Base-by-base conservation (phyloP, 2,888 invertebrate genomes). In the Nowickia ferox region DNA sequence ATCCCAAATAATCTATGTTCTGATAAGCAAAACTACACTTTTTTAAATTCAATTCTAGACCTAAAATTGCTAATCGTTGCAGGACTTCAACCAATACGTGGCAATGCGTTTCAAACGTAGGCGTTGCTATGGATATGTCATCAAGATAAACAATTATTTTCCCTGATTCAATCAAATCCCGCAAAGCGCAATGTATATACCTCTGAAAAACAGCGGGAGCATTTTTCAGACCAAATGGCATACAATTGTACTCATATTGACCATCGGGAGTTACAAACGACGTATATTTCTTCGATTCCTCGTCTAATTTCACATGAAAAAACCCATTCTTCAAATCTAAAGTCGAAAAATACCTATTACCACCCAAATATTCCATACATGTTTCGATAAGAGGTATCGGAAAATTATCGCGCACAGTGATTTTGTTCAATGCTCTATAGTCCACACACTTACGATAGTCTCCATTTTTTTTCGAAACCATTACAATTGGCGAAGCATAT, bases 361-460 rank as follows among this genome's bases (percentile, higher is more conserved):
- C 46, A 2, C 38, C 76, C 48, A 69, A 42, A 40, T 78, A 68
- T 13, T 78, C 44, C 15, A 71, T 51, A 57, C 65, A 72, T 13
- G 53, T 55, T 46, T 72, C 59, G 9, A 80, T 71, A 22, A 69
- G 40, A 22, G 69, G 77, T n/a, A 78, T 22, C n/a, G 77, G 77
- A 11, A 78, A 79, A 61, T 61, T 63, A 48, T 77, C 68, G 3
- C 68, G 77, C 1, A 69, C 53, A 15, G 66, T 78, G 2, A 53
- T 68, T 9, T 55, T 79, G 17, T 79, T 72, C 9, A 78, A 55
- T 30, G 78, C 78, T 8, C 77, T 17, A 42, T 77, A 77, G 17
- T 69, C 77, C 0, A 78, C 77, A n/a, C 51, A 78, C 17, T 63
- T 79, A 38, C 72, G 55, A 22, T 55, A 66, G 10, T 80, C 80